A percentile compares a stretch with the other conserved stretches of the same genome.
Conservation (phyloP, 2,888 invertebrate genomes). For the Agonopterix arenella region DNA sequence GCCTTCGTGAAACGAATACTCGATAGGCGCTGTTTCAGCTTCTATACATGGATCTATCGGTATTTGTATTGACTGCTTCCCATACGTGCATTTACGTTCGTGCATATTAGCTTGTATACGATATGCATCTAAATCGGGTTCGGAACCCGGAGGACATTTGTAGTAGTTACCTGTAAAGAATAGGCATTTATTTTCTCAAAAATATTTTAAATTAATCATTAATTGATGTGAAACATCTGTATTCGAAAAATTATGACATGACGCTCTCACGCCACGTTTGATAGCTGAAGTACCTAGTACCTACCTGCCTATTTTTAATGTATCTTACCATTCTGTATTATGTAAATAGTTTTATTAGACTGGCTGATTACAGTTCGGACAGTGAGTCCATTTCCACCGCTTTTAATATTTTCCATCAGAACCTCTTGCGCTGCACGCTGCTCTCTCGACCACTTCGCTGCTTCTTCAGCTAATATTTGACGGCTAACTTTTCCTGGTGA, state of each 20-base stretch:
- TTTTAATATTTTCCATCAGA: conserved; percentile 67
- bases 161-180: conserved; percentile 50
- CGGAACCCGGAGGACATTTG: conserved; percentile 55
- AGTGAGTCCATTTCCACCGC: conserved; percentile 64
- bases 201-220: too few relatives aligned
- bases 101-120: conserved; percentile 64
- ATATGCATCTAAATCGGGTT: conserved; percentile 61
- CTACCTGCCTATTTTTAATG: too few relatives aligned
- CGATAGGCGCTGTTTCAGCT: conserved; percentile 66
- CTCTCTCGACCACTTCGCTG: conserved; percentile 67
- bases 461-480: conserved; percentile 65
- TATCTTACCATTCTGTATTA: conserved; percentile 59
- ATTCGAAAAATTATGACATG: too few relatives aligned
- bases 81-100: conserved; percentile 59
- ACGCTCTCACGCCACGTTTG: too few relatives aligned
- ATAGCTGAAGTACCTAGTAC: too few relatives aligned
- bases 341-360: conserved; percentile 46
- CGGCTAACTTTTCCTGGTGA: conserved; percentile 63
- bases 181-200: not conserved
- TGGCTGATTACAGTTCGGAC: conserved; percentile 55
- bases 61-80: conserved; percentile 42
- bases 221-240: too few relatives aligned
- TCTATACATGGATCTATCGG: conserved; percentile 62
- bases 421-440: conserved; percentile 66
- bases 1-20: conserved; percentile 65